phyloP scores from a whole-genome alignment of 2,113 vertebrate species.

The Gobio gobio region DNA sequence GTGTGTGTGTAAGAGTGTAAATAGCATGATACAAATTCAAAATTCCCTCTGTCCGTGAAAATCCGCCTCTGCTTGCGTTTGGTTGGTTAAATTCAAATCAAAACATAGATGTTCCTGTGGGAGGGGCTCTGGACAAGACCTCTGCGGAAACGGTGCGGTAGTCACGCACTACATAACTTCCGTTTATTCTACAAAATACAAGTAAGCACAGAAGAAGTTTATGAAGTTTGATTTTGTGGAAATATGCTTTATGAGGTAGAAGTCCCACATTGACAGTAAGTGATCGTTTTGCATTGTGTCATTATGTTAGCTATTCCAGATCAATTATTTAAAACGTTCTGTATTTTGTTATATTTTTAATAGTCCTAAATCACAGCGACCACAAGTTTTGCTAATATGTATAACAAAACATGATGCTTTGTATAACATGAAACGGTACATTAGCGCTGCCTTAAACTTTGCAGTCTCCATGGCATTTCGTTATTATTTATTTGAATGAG shows the following conservation, averaged over 20 bases:
- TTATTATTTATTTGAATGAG: background rate
- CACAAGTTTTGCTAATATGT: background rate
- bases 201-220: background rate
- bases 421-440: background rate
- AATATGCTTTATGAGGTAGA: background rate
- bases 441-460: background rate
- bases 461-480: too few species aligned
- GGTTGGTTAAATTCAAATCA: constrained; percentile 58
- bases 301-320: background rate
- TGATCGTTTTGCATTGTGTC: background rate
- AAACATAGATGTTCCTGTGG: constrained; percentile 39
- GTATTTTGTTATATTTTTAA: background rate
- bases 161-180: background rate
- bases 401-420: background rate
- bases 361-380: background rate
- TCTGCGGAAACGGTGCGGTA: background rate
- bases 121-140: background rate
- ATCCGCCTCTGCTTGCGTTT: constrained; percentile 7
- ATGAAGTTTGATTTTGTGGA: background rate
- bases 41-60: background rate
- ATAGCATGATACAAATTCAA: background rate
- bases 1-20: background rate
- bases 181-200: constrained; percentile 5
- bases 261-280: background rate
- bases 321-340: background rate